Conservation (phyloP, 1,140 invertebrate species). For the Conus ventricosus region DNA sequence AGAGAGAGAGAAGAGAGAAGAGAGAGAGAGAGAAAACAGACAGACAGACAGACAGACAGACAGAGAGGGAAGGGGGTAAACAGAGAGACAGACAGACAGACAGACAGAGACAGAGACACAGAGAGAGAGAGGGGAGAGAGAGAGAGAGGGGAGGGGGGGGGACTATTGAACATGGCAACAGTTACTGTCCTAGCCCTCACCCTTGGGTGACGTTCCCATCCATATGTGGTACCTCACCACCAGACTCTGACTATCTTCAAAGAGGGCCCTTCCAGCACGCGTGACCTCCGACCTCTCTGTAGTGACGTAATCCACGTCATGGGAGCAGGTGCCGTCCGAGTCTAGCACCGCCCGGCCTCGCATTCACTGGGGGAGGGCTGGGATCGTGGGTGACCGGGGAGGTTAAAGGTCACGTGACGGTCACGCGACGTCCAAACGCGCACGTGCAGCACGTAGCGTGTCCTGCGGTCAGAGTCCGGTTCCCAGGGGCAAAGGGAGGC, state of each 20-base stretch:
- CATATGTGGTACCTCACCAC: constrained; percentile 41
- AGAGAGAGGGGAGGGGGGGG: no score
- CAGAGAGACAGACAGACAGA: no score
- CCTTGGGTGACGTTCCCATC: constrained; percentile 47
- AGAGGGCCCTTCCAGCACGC: constrained; percentile 51
- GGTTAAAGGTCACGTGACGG: constrained; percentile 35
- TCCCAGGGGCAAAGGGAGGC: constrained; percentile 45
- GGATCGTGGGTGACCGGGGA: constrained; percentile 42
- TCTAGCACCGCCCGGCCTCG: constrained; percentile 47
- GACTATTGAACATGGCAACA: no score
- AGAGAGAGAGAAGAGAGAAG: no score
- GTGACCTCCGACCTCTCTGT: constrained; percentile 21
- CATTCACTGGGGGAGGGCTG: constrained; percentile 40
- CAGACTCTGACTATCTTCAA: constrained; percentile 50
- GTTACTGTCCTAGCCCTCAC: neutral
- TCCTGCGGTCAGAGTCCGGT: constrained; percentile 25
- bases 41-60: no score
- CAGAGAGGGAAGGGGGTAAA: no score
- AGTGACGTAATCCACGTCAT: constrained; percentile 51
- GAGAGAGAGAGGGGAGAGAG: no score
- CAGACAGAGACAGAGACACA: no score
- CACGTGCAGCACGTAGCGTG: constrained; percentile 51
- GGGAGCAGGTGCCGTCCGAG: constrained; percentile 30
- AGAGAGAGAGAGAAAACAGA: no score
- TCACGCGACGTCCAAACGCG: constrained; percentile 46